phyloP scores from a whole-genome alignment of 2,888 invertebrate species.

The Lepidocyrtoides sp. region DNA sequence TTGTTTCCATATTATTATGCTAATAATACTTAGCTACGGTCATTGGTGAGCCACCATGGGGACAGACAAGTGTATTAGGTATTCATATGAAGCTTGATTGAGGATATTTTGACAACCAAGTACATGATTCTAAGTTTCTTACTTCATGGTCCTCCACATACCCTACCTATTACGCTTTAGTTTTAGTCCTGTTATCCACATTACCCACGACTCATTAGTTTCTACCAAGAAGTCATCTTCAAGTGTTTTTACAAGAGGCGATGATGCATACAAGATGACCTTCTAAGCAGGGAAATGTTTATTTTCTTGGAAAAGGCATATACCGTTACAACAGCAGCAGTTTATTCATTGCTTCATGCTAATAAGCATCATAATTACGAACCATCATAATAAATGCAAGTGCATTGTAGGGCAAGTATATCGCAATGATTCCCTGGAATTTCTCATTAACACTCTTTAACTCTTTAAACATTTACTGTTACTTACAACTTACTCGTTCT shows the following conservation, averaged over 20 bases:
- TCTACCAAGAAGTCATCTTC: constrained; percentile 8
- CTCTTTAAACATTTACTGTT: not conserved
- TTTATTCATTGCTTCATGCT: not conserved
- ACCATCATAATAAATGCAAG: no score
- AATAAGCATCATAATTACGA: no score
- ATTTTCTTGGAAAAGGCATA: constrained; percentile 1
- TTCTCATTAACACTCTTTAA: constrained; percentile 33
- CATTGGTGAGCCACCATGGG: no score
- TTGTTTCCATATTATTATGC: no score
- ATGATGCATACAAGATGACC: constrained; percentile 25
- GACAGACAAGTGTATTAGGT: no score
- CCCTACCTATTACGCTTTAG: not conserved
- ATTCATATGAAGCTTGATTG: no score
- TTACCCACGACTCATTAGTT: not conserved
- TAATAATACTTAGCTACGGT: no score
- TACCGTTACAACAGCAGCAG: no score
- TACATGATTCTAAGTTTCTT: no score
- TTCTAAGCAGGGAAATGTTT: constrained; percentile 35
- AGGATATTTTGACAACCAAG: no score
- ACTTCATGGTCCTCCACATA: no score
- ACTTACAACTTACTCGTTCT: no score
- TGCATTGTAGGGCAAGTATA: not conserved
- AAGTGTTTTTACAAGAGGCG: not conserved
- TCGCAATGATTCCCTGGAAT: not conserved
- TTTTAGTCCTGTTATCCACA: not conserved